phyloP scores from a whole-genome alignment of 2,113 vertebrate genomes.

The Ranitomeya variabilis region DNA sequence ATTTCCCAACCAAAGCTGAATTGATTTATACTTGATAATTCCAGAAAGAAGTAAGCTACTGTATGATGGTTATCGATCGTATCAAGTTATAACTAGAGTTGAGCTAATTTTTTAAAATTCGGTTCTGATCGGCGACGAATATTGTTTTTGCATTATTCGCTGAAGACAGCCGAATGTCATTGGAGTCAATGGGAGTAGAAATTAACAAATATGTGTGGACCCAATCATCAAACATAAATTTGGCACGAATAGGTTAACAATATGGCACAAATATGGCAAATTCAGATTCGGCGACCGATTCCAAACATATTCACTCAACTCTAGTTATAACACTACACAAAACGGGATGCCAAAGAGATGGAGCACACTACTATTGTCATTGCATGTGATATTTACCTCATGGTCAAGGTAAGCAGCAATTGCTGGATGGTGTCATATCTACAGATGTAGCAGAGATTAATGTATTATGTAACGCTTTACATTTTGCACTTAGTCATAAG shows the following conservation, averaged over 20 bases:
- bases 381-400: neutral
- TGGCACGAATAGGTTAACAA: no score
- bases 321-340: neutral
- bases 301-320: no score
- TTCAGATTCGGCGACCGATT: no score
- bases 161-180: no score
- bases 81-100: neutral
- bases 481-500: no score
- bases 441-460: neutral
- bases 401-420: neutral
- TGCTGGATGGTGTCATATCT: neutral
- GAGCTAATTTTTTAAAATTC: no score
- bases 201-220: no score
- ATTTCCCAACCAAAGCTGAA: neutral
- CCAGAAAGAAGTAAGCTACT: neutral
- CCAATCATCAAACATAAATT: no score
- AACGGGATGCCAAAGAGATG: neutral
- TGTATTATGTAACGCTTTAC: neutral
- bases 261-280: no score
- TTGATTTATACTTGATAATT: neutral
- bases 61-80: neutral
- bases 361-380: neutral
- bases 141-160: no score
- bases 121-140: no score
- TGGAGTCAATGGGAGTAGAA: no score